Conservation (phyloP, 2,797 vertebrate species). For the Sebastes taczanowskii region DNA sequence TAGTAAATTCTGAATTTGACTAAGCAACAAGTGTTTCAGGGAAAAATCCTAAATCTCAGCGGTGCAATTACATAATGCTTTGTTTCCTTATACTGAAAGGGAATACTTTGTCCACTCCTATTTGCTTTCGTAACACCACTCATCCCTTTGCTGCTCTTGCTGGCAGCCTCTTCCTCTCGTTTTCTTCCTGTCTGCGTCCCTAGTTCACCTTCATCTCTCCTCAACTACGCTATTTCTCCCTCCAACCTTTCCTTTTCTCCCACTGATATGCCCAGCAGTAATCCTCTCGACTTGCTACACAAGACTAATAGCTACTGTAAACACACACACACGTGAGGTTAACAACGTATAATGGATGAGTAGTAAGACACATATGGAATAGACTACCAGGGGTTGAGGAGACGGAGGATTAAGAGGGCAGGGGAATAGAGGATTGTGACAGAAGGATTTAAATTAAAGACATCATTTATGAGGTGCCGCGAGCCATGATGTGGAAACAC, state of each 20-base stretch:
- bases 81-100: neutral
- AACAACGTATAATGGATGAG: neutral
- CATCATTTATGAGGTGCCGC: slow-evolving; percentile 13
- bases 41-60: neutral
- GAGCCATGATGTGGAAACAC: slow-evolving; percentile 6
- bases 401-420: slow-evolving; percentile 26
- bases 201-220: neutral
- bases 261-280: slow-evolving; percentile 4
- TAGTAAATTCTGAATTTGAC: neutral
- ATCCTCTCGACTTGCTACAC: slow-evolving; percentile 30
- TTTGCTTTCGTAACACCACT: slow-evolving; percentile 4
- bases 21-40: neutral
- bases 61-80: neutral
- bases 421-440: slow-evolving; percentile 10
- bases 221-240: neutral
- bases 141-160: slow-evolving; percentile 4
- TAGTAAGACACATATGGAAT: slow-evolving; percentile 20
- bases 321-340: neutral
- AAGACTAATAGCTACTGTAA: slow-evolving; percentile 6
- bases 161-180: slow-evolving; percentile 9
- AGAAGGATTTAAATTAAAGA: slow-evolving; percentile 19
- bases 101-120: neutral
- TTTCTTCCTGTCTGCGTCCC: slow-evolving; percentile 5
- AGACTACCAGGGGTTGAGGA: slow-evolving; percentile 5
- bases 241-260: neutral